phyloP scores from a whole-genome alignment of 2,797 vertebrate genomes.

The Acanthiza pusilla region DNA sequence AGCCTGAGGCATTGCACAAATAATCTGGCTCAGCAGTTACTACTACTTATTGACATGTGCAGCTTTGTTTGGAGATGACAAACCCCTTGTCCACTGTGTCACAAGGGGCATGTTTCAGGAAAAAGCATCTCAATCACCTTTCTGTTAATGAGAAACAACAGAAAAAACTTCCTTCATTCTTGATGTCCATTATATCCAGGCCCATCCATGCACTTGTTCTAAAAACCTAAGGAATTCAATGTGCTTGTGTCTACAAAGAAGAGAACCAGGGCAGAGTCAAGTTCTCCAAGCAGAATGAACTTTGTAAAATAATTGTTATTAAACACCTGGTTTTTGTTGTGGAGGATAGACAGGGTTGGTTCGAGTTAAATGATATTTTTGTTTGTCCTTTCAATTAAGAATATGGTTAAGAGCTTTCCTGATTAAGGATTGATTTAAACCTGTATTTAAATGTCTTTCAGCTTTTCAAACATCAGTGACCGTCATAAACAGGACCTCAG shows the following conservation, averaged over 20 bases:
- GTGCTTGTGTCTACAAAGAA: neutral
- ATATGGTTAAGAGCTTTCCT: neutral
- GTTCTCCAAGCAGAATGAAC: neutral
- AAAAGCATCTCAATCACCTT: neutral
- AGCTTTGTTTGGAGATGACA: neutral
- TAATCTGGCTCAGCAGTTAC: neutral
- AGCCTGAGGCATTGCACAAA: neutral
- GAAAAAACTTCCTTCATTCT: neutral
- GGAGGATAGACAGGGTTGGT: neutral
- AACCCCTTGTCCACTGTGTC: fast-evolving
- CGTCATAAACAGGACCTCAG: neutral
- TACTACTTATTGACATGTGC: neutral
- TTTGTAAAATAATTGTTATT: neutral
- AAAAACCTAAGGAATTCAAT: neutral
- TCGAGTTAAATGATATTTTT: neutral
- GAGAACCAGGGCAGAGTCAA: neutral
- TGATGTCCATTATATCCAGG: neutral
- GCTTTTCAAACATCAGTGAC: neutral
- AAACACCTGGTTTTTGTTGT: neutral
- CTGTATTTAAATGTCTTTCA: neutral
- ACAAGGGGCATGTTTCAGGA: neutral
- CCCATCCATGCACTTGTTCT: neutral
- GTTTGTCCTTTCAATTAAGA: neutral
- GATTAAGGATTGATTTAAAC: neutral
- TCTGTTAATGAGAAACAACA: neutral